Evolutionary conservation across 64 coral and sea anemone species (phyloP), one percentile per base, ranked within the genome.

Genomic region (Acropora tenuis): DNA sequence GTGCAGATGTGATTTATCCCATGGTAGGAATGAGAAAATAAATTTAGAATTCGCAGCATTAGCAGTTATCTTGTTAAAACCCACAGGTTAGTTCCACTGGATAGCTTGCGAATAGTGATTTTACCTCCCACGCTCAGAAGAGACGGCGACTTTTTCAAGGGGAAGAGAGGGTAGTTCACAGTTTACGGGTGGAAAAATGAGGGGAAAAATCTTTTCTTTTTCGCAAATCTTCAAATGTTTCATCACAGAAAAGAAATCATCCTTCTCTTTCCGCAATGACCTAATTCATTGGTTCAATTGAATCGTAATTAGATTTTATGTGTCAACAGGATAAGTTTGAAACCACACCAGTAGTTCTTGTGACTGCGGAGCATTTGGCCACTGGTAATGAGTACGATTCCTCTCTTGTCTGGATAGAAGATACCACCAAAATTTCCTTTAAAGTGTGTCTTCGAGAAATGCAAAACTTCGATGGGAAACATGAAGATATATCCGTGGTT

Each of bases 391-490:
- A 86, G 49, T 65, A 86, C 61, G 90, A 92, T 49, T 81, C 90
- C 4, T 59, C 90, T 49, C 52, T 86, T 3, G 45, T 92, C 15
- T 92, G 90, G 81, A 83, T 67, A 8, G 80, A 92, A 77, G 90
- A 92, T 18, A 50, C 84, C 50, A 92, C 79, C 6, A 86, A 74
- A 1, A 74, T 20, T 2, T 92, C 90, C 5, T 86, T 92, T 77
- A 83, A 92, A 15, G 84, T 92, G 66, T 92, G 90, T 49, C 60
- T 85, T 43, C 69, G 90, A 40, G 90, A 92, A 45, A 81, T 92
- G 63, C 90, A 92, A 17, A 92, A 92, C 46, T 92, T 92, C 77
- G 90, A 92, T 76, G 90, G 90, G n/a, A 73, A 78, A 40, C 73
- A 92, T 83, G 90, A 92, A 43, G 44, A 74, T 47, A 86, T 92